Evolutionary conservation across 2,113 vertebrate species (phyloP).

Genomic region (Ariopsis seemanni): DNA sequence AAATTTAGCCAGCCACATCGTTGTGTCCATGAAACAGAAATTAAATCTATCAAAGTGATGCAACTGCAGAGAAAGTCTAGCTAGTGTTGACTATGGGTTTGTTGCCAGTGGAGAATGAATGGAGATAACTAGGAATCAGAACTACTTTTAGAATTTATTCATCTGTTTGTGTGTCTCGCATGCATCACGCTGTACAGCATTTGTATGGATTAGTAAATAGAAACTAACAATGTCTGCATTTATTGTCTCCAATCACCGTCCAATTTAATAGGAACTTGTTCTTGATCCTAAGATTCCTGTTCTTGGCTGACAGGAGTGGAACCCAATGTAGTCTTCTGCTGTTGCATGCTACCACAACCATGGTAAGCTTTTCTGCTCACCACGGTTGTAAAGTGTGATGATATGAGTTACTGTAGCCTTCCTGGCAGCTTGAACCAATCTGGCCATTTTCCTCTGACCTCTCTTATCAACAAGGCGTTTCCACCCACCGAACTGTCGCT

Average conservation of each 20-base stretch:
- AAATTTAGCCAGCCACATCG: not conserved
- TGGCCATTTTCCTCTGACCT: no score
- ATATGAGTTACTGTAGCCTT: no score
- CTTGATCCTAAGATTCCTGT: no score
- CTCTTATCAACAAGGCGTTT: no score
- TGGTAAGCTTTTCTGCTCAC: no score
- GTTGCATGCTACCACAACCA: no score
- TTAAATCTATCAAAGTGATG: not conserved
- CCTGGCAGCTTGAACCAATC: no score
- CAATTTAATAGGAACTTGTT: no score
- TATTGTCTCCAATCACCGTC: not conserved
- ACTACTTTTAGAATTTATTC: not conserved
- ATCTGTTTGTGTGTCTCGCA: not conserved
- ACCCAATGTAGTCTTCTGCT: no score
- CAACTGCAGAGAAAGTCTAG: not conserved
- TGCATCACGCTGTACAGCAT: not conserved
- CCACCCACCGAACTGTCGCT: no score
- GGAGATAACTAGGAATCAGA: not conserved
- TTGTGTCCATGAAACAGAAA: not conserved
- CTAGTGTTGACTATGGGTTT: not conserved
- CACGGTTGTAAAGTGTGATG: no score
- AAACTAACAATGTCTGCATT: not conserved
- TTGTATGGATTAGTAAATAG: not conserved
- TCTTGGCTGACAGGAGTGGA: no score
- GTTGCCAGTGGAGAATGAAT: not conserved